phyloP scores from a whole-genome alignment of 2,113 vertebrate genomes.

The Cardinalis cardinalis region DNA sequence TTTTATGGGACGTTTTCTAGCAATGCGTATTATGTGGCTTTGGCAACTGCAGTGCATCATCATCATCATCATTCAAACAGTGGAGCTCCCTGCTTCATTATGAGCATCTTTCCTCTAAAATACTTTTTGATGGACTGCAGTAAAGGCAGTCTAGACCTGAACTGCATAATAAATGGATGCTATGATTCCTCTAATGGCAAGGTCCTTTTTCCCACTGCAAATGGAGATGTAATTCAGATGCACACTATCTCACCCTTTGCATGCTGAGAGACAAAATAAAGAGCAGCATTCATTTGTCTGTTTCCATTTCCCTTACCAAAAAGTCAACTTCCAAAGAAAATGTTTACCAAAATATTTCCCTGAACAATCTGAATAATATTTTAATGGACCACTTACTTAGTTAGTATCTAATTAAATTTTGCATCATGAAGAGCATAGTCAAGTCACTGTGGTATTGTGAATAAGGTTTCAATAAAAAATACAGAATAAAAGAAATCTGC shows the following conservation, averaged over 20 bases:
- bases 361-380: slow-evolving; percentile 49
- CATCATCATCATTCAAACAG: slow-evolving; percentile 58
- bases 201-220: slow-evolving; percentile 48
- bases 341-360: slow-evolving; percentile 56
- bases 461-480: slow-evolving; percentile 62
- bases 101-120: slow-evolving; percentile 43
- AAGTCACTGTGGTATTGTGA: slow-evolving; percentile 57
- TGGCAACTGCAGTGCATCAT: slow-evolving; percentile 46
- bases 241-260: slow-evolving; percentile 27
- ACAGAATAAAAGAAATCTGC: slow-evolving; percentile 48
- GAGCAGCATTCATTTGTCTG: slow-evolving; percentile 18
- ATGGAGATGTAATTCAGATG: slow-evolving; percentile 50
- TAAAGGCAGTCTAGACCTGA: slow-evolving; percentile 36
- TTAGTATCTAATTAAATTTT: slow-evolving; percentile 61
- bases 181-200: slow-evolving; percentile 49
- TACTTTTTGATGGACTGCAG: slow-evolving; percentile 52
- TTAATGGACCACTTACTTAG: slow-evolving; percentile 61
- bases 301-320: slow-evolving; percentile 41
- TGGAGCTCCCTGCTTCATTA: slow-evolving; percentile 48
- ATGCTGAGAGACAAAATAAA: slow-evolving; percentile 47
- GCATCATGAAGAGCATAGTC: slow-evolving; percentile 34
- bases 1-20: slow-evolving; percentile 39
- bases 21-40: slow-evolving; percentile 28
- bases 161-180: slow-evolving; percentile 50
- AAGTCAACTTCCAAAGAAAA: slow-evolving; percentile 53